Conservation (phyloP, 2,797 vertebrate genomes). For the Platyrinchus mystaceus region DNA sequence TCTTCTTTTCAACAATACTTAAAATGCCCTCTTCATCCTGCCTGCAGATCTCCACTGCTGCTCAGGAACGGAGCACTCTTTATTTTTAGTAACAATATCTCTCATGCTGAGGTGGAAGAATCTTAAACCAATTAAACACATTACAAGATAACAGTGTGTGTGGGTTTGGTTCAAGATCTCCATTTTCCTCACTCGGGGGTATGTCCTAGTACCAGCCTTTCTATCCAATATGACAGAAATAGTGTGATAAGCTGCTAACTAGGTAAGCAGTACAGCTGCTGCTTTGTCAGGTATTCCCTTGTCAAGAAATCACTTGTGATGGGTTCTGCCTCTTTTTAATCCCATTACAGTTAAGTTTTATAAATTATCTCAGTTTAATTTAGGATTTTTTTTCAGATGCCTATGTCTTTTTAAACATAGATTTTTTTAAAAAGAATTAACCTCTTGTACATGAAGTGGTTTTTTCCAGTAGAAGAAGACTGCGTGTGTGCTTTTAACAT, state of each 20-base stretch:
- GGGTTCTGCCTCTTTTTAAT: not conserved
- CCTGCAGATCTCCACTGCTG: conserved; percentile 4
- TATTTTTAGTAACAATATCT: conserved; percentile 71
- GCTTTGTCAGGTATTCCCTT: conserved; percentile 8
- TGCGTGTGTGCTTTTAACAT: not conserved
- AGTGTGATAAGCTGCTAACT: conserved; percentile 45
- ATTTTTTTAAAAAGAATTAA: not conserved
- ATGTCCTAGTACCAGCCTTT: not conserved
- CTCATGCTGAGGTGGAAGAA: conserved; percentile 49
- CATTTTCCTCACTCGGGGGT: conserved; percentile 38
- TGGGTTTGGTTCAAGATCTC: conserved; percentile 59
- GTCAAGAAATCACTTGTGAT: not conserved
- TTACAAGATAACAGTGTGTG: conserved; percentile 63
- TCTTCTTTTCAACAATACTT: conserved; percentile 16
- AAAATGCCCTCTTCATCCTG: conserved; percentile 18
- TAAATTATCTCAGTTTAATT: not conserved
- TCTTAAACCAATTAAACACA: conserved; percentile 69
- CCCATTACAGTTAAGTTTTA: not conserved
- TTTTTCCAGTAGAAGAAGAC: not conserved
- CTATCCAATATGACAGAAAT: conserved; percentile 46
- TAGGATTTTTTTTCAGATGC: not conserved
- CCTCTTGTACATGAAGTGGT: not conserved
- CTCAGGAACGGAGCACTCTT: conserved; percentile 1
- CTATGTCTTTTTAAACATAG: not conserved
- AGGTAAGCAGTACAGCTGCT: conserved; percentile 34